These are phyloP conservation scores for Nasonia oneida DNA, from an alignment of 2,888 invertebrate genomes.

Conservation along the genomic window DNA sequence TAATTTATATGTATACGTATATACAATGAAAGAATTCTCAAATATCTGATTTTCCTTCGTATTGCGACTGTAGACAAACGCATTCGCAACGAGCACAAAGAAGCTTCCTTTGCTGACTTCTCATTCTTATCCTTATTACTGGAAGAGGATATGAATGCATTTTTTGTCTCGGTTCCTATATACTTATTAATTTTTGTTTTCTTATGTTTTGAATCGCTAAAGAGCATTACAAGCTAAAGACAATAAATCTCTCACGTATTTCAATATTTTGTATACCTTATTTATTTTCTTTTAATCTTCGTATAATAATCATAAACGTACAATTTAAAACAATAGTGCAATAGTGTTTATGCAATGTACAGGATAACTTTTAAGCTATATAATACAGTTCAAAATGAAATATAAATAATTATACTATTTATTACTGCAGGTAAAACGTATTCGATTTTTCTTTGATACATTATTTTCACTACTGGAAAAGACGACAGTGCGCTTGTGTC, in stretches of 20 bases:
- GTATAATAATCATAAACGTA: slow-evolving; percentile 78
- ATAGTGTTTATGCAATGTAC: slow-evolving; percentile 78
- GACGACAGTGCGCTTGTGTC: slow-evolving; percentile 55
- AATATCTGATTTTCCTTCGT: slow-evolving; percentile 63
- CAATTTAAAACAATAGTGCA: slow-evolving; percentile 78
- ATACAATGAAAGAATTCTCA: slow-evolving; percentile 79
- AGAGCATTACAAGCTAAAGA: slow-evolving; percentile 67
- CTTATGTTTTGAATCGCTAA: slow-evolving; percentile 65
- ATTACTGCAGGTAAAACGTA: slow-evolving; percentile 73
- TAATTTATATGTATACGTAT: slow-evolving; percentile 79
- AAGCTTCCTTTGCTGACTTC: slow-evolving; percentile 63
- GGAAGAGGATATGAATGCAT: slow-evolving; percentile 67
- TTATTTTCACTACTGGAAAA: slow-evolving; percentile 75
- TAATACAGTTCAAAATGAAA: slow-evolving; percentile 78
- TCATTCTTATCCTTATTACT: slow-evolving; percentile 62
- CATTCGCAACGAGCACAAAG: slow-evolving; percentile 63
- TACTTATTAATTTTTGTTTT: slow-evolving; percentile 62
- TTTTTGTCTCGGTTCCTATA: slow-evolving; percentile 60
- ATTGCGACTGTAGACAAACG: slow-evolving; percentile 54
- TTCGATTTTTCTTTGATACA: slow-evolving; percentile 72
- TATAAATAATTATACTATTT: slow-evolving; percentile 77
- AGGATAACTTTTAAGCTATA: slow-evolving; percentile 78
- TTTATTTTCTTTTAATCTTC: slow-evolving; percentile 77
- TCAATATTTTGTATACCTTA: slow-evolving; percentile 77
- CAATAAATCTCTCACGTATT: slow-evolving; percentile 74